Conservation (phyloP, 2,888 invertebrate species). For the Baccha elongata region DNA sequence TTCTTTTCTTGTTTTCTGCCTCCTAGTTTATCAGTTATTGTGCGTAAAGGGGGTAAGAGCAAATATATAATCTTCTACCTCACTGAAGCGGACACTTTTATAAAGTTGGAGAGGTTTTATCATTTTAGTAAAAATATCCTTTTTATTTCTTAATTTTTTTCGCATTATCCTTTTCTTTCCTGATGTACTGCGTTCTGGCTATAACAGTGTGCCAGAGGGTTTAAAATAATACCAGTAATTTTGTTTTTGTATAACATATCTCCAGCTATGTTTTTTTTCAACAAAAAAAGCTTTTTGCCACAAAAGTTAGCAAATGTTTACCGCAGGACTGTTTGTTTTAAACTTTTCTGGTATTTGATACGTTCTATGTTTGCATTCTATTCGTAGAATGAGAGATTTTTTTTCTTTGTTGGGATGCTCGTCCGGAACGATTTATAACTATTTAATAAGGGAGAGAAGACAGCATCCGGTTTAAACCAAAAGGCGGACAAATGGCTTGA, state of each 20-base stretch:
- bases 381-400: too few relatives aligned
- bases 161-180: background rate
- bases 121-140: constrained; percentile 31
- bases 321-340: constrained; percentile 61
- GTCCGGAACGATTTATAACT: constrained; percentile 11
- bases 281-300: constrained; percentile 36
- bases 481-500: constrained; percentile 10
- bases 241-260: constrained; percentile 42
- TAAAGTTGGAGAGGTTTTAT: too few relatives aligned
- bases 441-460: constrained; percentile 27
- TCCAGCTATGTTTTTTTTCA: too few relatives aligned
- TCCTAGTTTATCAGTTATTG: too few relatives aligned
- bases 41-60: too few relatives aligned
- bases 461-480: background rate
- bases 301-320: constrained; percentile 55
- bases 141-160: constrained; percentile 15
- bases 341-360: constrained; percentile 35
- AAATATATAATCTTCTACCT: too few relatives aligned
- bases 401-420: too few relatives aligned
- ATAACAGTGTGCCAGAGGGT: constrained; percentile 21
- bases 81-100: too few relatives aligned
- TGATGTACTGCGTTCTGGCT: background rate
- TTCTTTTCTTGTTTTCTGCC: too few relatives aligned
- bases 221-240: constrained; percentile 37
- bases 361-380: constrained; percentile 5